Evolutionary conservation across 2,797 vertebrate species (phyloP).

Genomic region (Danio tinwini): DNA sequence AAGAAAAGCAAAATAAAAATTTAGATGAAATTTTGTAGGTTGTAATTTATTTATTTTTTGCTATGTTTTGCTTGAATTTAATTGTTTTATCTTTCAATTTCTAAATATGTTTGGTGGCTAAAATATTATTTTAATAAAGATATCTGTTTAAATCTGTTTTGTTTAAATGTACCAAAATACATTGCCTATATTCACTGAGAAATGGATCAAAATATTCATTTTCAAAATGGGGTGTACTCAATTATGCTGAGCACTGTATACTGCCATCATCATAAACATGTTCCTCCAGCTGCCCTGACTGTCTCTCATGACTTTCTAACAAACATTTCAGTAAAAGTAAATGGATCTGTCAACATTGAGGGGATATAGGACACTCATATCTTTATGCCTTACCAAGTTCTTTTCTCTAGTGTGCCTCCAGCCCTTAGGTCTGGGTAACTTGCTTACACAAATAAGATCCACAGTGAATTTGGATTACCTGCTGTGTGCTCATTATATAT

Average conservation of each 20-base stretch:
- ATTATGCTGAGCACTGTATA: not conserved
- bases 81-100: too few relatives aligned
- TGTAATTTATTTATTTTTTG: too few relatives aligned
- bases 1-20: too few relatives aligned
- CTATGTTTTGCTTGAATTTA: too few relatives aligned
- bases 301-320: not conserved
- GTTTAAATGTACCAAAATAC: too few relatives aligned
- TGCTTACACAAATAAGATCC: slow-evolving; percentile 66
- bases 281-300: not conserved
- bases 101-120: too few relatives aligned
- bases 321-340: slow-evolving; percentile 41
- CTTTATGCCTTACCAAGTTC: slow-evolving; percentile 41
- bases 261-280: not conserved
- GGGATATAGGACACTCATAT: slow-evolving; percentile 12
- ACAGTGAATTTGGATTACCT: slow-evolving; percentile 70
- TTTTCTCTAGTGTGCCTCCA: not conserved
- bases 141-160: too few relatives aligned
- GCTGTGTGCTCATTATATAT: slow-evolving; percentile 53
- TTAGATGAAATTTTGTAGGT: too few relatives aligned
- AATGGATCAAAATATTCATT: too few relatives aligned
- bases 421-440: slow-evolving; percentile 57
- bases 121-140: too few relatives aligned
- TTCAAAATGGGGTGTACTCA: too few relatives aligned
- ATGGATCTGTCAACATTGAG: not conserved
- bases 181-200: too few relatives aligned